Base-by-base conservation (phyloP, 2,888 invertebrate species). In the Tinea pellionella region DNA sequence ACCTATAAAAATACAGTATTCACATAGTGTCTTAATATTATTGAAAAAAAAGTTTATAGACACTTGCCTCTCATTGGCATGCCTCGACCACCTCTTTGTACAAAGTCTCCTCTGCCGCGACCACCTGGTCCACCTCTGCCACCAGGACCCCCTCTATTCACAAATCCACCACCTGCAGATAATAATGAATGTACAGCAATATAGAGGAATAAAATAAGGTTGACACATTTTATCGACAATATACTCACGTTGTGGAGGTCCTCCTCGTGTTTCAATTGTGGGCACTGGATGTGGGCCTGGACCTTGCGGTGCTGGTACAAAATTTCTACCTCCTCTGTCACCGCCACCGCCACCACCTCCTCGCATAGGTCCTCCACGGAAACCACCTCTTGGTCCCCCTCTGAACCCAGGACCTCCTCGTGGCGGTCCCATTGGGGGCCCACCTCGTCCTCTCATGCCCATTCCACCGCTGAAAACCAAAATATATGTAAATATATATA, bases 211-310 rank as follows among this genome's bases (percentile, higher is more conserved):
- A n/a, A n/a, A n/a, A n/a, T n/a, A n/a, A n/a, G n/a, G n/a, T n/a
- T n/a, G n/a, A n/a, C n/a, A n/a, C n/a, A n/a, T n/a, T n/a, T n/a
- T n/a, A n/a, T n/a, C 6, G 24, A 24, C 24, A 24, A 24, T 24
- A 6, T 24, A 24, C 24, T 24, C 24, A 85, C 85, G 57, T 77
- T 70, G 78, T 51, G 78, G 77, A 59, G 78, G 78, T 60, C 79
- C 74, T 59, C 83, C 81, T 64, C 86, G 73, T 1, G 83, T 77
- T 68, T 87, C 87, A 62, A 87, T 84, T 0, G 87, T 86, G 0
- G 86, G 87, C 1, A 87, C 87, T 8, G 87, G 87, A 65, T 87
- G 87, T 3, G 87, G 86, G 6, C 87, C 87, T 0, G 87, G 87
- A 0, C 86, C 87, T 63, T 84, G 86, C 0, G 86, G 86, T 1